Base-by-base conservation (phyloP, 2,888 invertebrate species). In the Lithophane leautieri region DNA sequence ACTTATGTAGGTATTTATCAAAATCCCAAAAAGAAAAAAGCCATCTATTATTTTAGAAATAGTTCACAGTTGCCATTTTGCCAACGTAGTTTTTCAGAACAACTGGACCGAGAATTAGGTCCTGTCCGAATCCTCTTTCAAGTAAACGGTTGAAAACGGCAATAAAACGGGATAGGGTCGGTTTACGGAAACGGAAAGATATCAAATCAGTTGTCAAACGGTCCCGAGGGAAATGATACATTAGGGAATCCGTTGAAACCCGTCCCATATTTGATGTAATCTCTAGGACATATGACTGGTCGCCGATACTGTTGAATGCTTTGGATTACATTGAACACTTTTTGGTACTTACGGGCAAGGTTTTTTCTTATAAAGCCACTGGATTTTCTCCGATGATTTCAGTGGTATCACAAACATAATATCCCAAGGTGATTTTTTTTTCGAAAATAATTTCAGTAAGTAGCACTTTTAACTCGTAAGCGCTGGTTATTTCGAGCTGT, bases 201-300 rank as follows among this genome's bases (percentile, higher is more conserved):
- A 86, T 82, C 82, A 86, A 86, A 88, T 84, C 81, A 80, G 88
- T 79, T 76, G 68, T 58, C 61, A 62, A 85, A 67, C 40, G 76
- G 60, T 77, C 85, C 25, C 80, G 2, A 66, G 80, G 81, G 88
- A 79, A 86, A 87, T 82, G 81, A 79, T 73, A 73, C 80, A 86
- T 88, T 82, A 72, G 79, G 81, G 76, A 61, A 67, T 76, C 65
- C 65, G 63, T 67, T 60, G 56, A 63, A 65, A 58, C 44, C 74
- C 71, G 69, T 72, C 73, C 70, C 58, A 25, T 66, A 58, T 73
- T 72, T 74, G 83, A 73, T 77, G 77, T 69, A 79, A 88, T 84
- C 81, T 81, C 56, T 78, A 22, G 66, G n/a, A 70, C 58, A 78
- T 70, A 78, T 76, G 75, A 63, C 67, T 60, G 63, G 34, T 47